Percentiles rank a stretch among this genome's conserved stretches.
Conservation (phyloP, 37 sponge, comb jelly and placozoan genomes). For the Halichondria panicea region DNA sequence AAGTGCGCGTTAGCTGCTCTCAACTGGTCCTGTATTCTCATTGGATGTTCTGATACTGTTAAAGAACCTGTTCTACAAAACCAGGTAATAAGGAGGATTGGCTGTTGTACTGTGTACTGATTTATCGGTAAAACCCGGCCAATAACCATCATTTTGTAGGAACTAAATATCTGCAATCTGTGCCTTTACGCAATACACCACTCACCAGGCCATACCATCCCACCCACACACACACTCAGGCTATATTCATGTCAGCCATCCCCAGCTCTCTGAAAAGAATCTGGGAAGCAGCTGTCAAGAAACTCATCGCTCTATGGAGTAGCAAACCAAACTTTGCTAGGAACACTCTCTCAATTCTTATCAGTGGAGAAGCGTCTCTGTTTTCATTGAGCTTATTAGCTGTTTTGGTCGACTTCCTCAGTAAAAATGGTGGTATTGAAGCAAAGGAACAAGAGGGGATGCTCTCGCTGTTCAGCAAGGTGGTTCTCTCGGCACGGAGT, state of each 20-base stretch:
- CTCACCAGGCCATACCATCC: too few species aligned
- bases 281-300: neutral
- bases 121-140: too few species aligned
- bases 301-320: neutral
- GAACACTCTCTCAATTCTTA: conserved; percentile 1
- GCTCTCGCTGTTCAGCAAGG: neutral
- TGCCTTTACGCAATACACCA: too few species aligned
- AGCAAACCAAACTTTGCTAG: neutral
- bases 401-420: neutral
- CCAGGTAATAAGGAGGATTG: too few species aligned
- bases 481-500: conserved; percentile 17
- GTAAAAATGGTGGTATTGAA: neutral
- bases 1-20: conserved; percentile 33
- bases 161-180: too few species aligned
- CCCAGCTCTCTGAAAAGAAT: neutral
- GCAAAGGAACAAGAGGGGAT: neutral
- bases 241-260: conserved; percentile 6
- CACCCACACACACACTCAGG: neutral
- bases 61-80: neutral
- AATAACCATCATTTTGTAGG: too few species aligned
- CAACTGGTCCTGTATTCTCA: neutral
- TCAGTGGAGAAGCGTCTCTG: neutral
- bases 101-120: too few species aligned
- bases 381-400: conserved; percentile 1
- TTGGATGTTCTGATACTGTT: neutral